A percentile compares a stretch with the other conserved stretches of the same genome.
Conservation (phyloP, 2,113 vertebrate genomes). For the Siphamia tubifer region DNA sequence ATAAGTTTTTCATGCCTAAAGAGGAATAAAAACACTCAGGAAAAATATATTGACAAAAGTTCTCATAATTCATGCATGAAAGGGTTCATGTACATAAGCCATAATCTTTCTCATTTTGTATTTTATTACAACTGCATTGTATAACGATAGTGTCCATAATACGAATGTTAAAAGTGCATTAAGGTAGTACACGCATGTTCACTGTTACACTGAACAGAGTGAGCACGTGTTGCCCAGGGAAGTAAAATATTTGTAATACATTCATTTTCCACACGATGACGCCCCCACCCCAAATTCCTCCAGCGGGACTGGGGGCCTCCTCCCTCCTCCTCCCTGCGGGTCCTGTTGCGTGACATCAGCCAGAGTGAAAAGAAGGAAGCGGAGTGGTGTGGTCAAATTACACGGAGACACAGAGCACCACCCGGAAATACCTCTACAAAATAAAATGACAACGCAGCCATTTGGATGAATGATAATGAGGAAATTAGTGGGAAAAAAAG, state of each 20-base stretch:
- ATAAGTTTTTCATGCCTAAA: too few species aligned
- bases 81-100: too few species aligned
- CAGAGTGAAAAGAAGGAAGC: conserved; percentile 52
- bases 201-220: background rate
- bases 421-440: conserved; percentile 24
- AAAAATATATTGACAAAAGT: too few species aligned
- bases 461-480: background rate
- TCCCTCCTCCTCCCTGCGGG: conserved; percentile 39
- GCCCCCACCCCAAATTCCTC: conserved; percentile 5
- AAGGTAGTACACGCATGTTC: too few species aligned
- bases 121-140: too few species aligned
- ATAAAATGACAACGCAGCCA: background rate
- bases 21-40: too few species aligned
- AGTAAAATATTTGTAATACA: conserved; percentile 12
- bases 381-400: conserved; percentile 8
- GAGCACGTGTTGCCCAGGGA: background rate
- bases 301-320: background rate
- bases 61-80: too few species aligned
- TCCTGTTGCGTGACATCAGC: conserved; percentile 65
- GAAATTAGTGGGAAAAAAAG: too few species aligned
- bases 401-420: background rate
- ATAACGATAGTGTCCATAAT: too few species aligned
- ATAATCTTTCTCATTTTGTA: too few species aligned
- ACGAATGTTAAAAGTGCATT: too few species aligned
- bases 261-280: conserved; percentile 44